Evolutionary conservation across 2,113 vertebrate genomes (phyloP).

Genomic region (Argyrosomus japonicus): DNA sequence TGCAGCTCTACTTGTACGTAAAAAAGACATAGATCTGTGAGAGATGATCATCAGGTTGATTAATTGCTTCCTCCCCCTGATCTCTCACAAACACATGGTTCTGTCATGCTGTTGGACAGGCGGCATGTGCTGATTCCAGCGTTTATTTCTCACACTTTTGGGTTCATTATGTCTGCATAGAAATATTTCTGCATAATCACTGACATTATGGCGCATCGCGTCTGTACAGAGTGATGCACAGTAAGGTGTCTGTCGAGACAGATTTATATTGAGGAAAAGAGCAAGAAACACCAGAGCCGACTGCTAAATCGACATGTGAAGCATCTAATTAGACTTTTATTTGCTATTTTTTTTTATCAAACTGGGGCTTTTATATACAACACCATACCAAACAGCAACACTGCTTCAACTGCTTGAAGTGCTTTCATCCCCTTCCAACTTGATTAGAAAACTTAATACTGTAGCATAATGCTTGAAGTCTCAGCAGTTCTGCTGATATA

Average conservation of each 20-base stretch:
- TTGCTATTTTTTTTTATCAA: slow-evolving; percentile 47
- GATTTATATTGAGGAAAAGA: slow-evolving; percentile 19
- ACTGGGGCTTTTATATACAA: slow-evolving; percentile 52
- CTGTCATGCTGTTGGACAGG: not conserved
- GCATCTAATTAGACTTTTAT: slow-evolving; percentile 38
- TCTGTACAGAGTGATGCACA: slow-evolving; percentile 10
- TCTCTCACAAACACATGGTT: not conserved
- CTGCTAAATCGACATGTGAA: slow-evolving; percentile 10
- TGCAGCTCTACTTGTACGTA: not conserved
- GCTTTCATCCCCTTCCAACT: slow-evolving; percentile 57
- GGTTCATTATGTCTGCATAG: slow-evolving; percentile 8
- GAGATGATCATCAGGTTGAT: slow-evolving; percentile 25
- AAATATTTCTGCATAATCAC: slow-evolving; percentile 2
- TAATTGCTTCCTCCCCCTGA: not conserved
- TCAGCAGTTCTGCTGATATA: slow-evolving; percentile 52
- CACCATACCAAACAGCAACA: slow-evolving; percentile 42
- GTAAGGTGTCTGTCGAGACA: slow-evolving; percentile 1
- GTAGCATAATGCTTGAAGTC: slow-evolving; percentile 51
- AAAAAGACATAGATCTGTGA: not conserved
- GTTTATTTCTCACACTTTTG: not conserved
- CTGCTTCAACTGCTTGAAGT: slow-evolving; percentile 24
- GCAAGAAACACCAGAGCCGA: slow-evolving; percentile 5
- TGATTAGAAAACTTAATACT: slow-evolving; percentile 62
- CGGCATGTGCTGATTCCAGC: slow-evolving; percentile 6
- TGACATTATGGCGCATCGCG: slow-evolving; percentile 27